phyloP scores from a whole-genome alignment of 2,888 invertebrate species.

The Athripsodes cinereus region DNA sequence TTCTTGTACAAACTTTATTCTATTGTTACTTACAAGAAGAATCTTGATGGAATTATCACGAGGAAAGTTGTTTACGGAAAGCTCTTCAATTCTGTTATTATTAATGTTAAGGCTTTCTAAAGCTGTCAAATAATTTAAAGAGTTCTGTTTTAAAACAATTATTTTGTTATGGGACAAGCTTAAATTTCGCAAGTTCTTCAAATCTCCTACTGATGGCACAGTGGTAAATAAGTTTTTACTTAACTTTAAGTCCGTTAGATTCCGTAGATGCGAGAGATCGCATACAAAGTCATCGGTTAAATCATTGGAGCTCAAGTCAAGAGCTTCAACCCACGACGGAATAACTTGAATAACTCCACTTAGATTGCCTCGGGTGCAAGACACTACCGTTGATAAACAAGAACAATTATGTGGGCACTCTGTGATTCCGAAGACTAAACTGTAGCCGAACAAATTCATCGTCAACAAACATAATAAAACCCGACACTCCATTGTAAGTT shows the following conservation, averaged over 20 bases:
- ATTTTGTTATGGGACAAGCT: constrained; percentile 45
- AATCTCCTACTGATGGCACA: constrained; percentile 43
- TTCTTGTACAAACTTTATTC: constrained; percentile 62
- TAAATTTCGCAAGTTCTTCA: constrained; percentile 19
- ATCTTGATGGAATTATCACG: constrained; percentile 45
- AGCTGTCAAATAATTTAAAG: constrained; percentile 45
- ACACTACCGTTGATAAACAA: constrained; percentile 67
- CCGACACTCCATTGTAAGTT: constrained; percentile 19
- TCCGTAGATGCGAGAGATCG: constrained; percentile 37
- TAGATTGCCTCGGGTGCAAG: constrained; percentile 65
- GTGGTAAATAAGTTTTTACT: constrained; percentile 52
- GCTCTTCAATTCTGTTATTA: constrained; percentile 54
- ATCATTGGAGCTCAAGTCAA: constrained; percentile 57
- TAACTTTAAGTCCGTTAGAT: constrained; percentile 44
- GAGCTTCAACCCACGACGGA: constrained; percentile 68
- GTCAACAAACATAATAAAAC: constrained; percentile 18
- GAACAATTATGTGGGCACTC: constrained; percentile 65
- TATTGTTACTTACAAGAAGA: constrained; percentile 54
- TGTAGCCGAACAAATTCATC: constrained; percentile 11
- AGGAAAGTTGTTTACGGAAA: constrained; percentile 55
- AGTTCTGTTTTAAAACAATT: constrained; percentile 37
- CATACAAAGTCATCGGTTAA: constrained; percentile 41
- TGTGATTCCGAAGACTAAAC: constrained; percentile 28
- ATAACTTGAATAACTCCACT: constrained; percentile 62
- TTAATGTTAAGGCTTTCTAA: constrained; percentile 57